Evolutionary conservation across 1,140 invertebrate species (phyloP).

Genomic region (Samia ricini): DNA sequence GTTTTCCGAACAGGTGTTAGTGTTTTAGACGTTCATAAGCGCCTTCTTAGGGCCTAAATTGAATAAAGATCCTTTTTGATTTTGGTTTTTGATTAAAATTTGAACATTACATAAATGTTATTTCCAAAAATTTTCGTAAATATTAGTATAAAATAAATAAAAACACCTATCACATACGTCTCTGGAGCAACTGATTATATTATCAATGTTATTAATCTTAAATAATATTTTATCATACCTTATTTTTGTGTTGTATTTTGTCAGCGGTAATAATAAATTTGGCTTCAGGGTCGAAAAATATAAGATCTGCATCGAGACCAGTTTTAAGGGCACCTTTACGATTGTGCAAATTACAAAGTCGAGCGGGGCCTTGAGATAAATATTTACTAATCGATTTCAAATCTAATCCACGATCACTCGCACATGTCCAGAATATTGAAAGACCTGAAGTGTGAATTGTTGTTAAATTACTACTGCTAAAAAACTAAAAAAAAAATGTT

Average conservation of each 20-base stretch:
- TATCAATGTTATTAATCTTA: not conserved
- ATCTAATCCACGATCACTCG: constrained; percentile 69
- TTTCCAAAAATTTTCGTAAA: no score
- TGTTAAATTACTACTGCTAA: not conserved
- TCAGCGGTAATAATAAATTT: constrained; percentile 76
- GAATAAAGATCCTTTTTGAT: no score
- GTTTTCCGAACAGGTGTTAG: no score
- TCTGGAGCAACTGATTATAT: not conserved
- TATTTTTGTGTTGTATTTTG: constrained; percentile 80
- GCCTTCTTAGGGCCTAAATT: no score
- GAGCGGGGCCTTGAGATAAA: constrained; percentile 80
- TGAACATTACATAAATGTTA: no score
- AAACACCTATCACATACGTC: no score
- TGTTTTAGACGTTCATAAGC: no score
- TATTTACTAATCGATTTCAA: constrained; percentile 79
- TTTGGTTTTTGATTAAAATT: no score
- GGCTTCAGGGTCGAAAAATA: constrained; percentile 83
- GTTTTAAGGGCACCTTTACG: constrained; percentile 79
- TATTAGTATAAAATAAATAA: no score
- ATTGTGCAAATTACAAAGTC: constrained; percentile 79
- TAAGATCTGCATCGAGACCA: constrained; percentile 85
- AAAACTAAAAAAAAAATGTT: no score
- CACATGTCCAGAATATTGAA: constrained; percentile 83
- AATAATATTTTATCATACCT: constrained; percentile 51
- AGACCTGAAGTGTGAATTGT: constrained; percentile 67